Conservation (phyloP, 2,113 vertebrate genomes). For the Emydura subglobosa region DNA sequence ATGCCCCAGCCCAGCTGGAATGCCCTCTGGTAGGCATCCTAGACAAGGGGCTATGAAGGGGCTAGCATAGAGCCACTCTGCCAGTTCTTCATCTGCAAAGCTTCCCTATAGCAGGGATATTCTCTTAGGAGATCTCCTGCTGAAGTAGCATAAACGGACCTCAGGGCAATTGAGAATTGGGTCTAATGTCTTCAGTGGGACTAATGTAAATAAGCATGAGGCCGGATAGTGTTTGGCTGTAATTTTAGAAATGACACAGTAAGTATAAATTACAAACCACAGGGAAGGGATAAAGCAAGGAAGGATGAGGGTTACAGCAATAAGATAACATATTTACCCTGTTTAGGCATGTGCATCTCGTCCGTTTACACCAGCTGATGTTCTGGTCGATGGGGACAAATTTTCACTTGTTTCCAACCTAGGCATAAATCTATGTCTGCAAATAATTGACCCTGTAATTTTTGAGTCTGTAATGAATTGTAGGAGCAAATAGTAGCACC, state of each 20-base stretch:
- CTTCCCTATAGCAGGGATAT: background rate
- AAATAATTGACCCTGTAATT: background rate
- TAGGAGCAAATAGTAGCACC: background rate
- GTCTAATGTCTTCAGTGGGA: background rate
- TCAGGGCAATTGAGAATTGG: background rate
- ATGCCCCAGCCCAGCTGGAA: fast-evolving
- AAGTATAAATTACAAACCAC: background rate
- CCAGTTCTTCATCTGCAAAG: background rate
- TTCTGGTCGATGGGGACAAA: background rate
- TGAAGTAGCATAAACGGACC: background rate
- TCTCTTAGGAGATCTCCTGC: background rate
- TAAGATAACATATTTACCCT: background rate
- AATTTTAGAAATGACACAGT: background rate
- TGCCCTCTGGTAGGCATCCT: background rate
- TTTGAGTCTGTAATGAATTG: background rate
- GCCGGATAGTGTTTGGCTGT: background rate
- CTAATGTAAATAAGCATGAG: background rate
- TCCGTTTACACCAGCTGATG: background rate
- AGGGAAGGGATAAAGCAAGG: background rate
- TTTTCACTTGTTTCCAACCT: background rate
- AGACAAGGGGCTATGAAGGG: background rate
- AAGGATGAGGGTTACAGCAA: background rate
- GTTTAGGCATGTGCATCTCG: background rate
- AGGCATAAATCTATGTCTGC: background rate
- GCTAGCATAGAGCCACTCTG: background rate